These are phyloP conservation scores for Poecilus cupreus DNA, from an alignment of 2,888 invertebrate species.

Conservation along the genomic window DNA sequence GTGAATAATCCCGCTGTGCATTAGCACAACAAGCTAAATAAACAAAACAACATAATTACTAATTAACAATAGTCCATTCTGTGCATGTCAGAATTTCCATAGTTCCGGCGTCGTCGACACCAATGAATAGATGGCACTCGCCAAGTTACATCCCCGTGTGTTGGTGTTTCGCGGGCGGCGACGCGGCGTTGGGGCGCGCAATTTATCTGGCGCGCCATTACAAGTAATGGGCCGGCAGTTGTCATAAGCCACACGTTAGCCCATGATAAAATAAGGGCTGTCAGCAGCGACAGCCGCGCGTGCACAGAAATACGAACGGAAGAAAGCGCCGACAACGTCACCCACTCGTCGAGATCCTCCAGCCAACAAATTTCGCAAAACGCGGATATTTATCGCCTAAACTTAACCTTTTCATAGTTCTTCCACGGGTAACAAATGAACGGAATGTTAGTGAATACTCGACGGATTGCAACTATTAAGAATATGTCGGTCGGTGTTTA, in stretches of 20 bases:
- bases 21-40: background rate
- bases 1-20: background rate
- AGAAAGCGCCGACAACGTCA: conserved; percentile 19
- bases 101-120: conserved; percentile 12
- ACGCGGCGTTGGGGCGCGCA: conserved; percentile 35
- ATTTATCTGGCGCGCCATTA: conserved; percentile 59
- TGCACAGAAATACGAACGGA: conserved; percentile 42
- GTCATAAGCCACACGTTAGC: conserved; percentile 60
- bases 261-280: conserved; percentile 60
- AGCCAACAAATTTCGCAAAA: conserved; percentile 50
- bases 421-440: conserved; percentile 46
- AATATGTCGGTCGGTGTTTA: conserved; percentile 1
- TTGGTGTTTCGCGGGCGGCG: conserved; percentile 43
- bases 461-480: conserved; percentile 27
- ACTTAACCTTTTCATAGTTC: conserved; percentile 52
- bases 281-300: conserved; percentile 32
- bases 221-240: conserved; percentile 60
- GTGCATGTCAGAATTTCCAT: conserved; percentile 29
- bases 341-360: conserved; percentile 40
- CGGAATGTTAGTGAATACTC: conserved; percentile 30
- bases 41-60: conserved; percentile 20
- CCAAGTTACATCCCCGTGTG: background rate
- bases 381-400: conserved; percentile 46
- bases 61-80: conserved; percentile 25
- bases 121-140: conserved; percentile 38